phyloP scores from a whole-genome alignment of 2,888 invertebrate species.

The Drosophila mimetica region DNA sequence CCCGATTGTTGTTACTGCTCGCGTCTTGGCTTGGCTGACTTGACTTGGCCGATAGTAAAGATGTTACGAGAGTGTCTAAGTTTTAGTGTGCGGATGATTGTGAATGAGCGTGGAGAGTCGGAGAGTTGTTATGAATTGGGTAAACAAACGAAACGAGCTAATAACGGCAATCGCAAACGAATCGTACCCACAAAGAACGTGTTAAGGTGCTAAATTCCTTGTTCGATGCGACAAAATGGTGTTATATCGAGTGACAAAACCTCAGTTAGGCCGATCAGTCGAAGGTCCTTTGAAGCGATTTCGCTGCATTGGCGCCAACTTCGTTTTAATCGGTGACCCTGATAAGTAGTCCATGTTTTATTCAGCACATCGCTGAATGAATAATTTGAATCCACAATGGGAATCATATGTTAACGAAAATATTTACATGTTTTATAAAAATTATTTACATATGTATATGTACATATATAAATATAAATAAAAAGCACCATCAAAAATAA shows the following conservation, averaged over 20 bases:
- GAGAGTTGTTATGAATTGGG: conserved; percentile 52
- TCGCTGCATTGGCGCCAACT: neutral
- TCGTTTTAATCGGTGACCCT: conserved; percentile 4
- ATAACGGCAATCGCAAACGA: conserved; percentile 49
- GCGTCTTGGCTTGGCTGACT: conserved; percentile 25
- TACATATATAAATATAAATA: too few relatives aligned
- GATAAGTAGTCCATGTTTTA: conserved; percentile 14
- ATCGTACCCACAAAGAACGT: conserved; percentile 7
- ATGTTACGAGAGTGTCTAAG: conserved; percentile 48
- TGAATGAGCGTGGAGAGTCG: conserved; percentile 37
- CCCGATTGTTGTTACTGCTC: conserved; percentile 43
- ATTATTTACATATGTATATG: too few relatives aligned
- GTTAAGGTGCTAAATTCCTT: conserved; percentile 13
- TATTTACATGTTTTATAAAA: too few relatives aligned
- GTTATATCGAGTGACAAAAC: conserved; percentile 11
- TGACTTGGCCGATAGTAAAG: conserved; percentile 57
- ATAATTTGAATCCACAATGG: neutral
- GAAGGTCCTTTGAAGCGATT: neutral
- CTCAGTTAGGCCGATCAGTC: neutral
- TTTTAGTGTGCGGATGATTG: conserved; percentile 39
- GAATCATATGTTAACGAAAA: neutral
- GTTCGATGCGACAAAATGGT: conserved; percentile 2
- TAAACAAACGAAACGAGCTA: conserved; percentile 65
- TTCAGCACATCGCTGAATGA: conserved; percentile 2
- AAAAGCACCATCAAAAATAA: neutral